phyloP scores from a whole-genome alignment of 2,888 invertebrate species.

The Nemotelus pantherinus region DNA sequence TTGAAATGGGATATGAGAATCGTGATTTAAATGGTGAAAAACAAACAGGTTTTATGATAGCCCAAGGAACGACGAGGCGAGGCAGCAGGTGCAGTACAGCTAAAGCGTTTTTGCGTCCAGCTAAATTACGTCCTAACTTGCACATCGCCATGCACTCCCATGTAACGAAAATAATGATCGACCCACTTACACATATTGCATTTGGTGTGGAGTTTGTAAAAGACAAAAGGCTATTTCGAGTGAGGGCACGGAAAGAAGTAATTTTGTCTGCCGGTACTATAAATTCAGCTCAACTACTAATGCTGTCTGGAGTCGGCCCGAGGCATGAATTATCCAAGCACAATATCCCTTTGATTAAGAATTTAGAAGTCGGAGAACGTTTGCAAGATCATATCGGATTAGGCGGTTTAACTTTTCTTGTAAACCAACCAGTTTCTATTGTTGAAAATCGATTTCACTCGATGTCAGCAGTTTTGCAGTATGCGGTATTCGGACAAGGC shows the following conservation, averaged over 20 bases:
- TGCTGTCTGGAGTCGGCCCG: slow-evolving; percentile 91
- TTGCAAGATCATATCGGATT: slow-evolving; percentile 90
- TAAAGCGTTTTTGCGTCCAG: slow-evolving; percentile 86
- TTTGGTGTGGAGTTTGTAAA: slow-evolving; percentile 85
- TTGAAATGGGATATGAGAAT: slow-evolving; percentile 85
- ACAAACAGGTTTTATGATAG: slow-evolving; percentile 90
- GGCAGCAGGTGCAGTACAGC: slow-evolving; percentile 89
- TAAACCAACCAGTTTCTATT: slow-evolving; percentile 81
- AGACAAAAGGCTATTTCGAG: slow-evolving; percentile 76
- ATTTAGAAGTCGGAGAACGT: slow-evolving; percentile 85
- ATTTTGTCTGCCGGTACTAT: slow-evolving; percentile 91
- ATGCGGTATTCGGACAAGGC: slow-evolving; percentile 84
- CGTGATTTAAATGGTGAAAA: slow-evolving; percentile 87
- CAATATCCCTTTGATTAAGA: slow-evolving; percentile 81
- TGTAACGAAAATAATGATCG: slow-evolving; percentile 78
- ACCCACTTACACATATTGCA: slow-evolving; percentile 77
- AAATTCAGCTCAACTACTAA: slow-evolving; percentile 91
- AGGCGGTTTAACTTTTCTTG: slow-evolving; percentile 84
- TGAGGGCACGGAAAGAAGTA: slow-evolving; percentile 85
- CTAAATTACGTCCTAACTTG: slow-evolving; percentile 80
- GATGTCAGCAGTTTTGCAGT: slow-evolving; percentile 81
- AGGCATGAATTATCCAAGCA: slow-evolving; percentile 76
- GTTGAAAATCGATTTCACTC: slow-evolving; percentile 82
- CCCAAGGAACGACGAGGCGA: slow-evolving; percentile 80
- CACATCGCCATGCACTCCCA: slow-evolving; percentile 86